Evolutionary conservation across 1,140 invertebrate genomes (phyloP).

Genomic region (Nebria ingens): DNA sequence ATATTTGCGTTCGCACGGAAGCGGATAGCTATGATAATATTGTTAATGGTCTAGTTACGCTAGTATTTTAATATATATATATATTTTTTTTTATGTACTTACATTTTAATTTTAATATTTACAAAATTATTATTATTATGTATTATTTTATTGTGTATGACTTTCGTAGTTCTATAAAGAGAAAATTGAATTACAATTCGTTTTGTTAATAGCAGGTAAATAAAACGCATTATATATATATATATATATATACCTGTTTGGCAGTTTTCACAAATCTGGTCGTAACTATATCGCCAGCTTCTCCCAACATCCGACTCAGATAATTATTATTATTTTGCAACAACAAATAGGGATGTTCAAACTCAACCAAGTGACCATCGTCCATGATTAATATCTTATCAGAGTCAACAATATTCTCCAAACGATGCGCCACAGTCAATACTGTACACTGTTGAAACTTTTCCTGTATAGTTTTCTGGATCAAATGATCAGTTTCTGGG

Average conservation of each 20-base stretch:
- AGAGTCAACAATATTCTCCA: conserved; percentile 75
- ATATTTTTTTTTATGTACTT: not conserved
- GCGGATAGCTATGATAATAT: conserved; percentile 40
- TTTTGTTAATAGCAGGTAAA: no score
- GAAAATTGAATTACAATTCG: no score
- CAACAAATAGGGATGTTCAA: conserved; percentile 56
- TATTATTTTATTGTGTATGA: no score
- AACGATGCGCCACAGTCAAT: conserved; percentile 60
- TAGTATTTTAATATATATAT: conserved; percentile 22
- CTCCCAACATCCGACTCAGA: conserved; percentile 54
- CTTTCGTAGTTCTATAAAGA: no score
- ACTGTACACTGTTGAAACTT: conserved; percentile 56
- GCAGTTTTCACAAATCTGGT: not conserved
- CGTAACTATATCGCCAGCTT: conserved; percentile 37
- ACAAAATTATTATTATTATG: no score
- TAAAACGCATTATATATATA: no score
- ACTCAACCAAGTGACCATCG: conserved; percentile 53
- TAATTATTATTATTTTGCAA: conserved; percentile 48
- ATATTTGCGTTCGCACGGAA: conserved; percentile 41
- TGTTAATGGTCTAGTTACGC: conserved; percentile 36
- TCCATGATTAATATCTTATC: conserved; percentile 65
- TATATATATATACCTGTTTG: not conserved
- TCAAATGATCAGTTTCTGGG: conserved; percentile 50
- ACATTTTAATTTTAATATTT: no score
- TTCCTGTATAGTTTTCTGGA: conserved; percentile 48